A percentile compares a stretch with the other conserved stretches of the same genome.
Evolutionary conservation across 2,113 vertebrate genomes (phyloP).

Genomic region (Leiothrix lutea): DNA sequence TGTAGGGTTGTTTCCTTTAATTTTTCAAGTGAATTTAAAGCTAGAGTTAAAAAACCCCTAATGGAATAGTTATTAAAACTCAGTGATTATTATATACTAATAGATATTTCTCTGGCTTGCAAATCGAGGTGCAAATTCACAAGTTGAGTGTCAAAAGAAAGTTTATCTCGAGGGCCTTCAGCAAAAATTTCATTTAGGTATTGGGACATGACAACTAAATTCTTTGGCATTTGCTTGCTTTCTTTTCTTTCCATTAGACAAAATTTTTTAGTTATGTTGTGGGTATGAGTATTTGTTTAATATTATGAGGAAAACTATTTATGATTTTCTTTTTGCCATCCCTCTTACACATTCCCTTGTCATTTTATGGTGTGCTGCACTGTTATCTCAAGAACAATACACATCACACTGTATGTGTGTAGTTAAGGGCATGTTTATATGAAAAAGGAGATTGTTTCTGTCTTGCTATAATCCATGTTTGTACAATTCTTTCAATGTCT

Average conservation of each 20-base stretch:
- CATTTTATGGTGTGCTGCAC: background rate
- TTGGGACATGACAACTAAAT: background rate
- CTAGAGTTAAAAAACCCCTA: background rate
- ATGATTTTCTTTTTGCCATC: background rate
- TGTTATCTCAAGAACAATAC: constrained; percentile 11
- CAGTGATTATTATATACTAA: background rate
- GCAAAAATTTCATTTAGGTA: background rate
- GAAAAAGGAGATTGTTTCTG: constrained; percentile 53
- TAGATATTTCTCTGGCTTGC: background rate
- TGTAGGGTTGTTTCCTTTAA: background rate
- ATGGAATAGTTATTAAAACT: background rate
- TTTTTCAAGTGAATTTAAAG: background rate
- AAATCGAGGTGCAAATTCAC: background rate
- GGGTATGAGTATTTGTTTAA: background rate
- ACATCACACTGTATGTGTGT: background rate
- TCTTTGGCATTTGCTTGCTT: background rate
- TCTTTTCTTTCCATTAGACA: background rate
- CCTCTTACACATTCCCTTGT: background rate
- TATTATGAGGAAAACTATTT: background rate
- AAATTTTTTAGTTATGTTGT: background rate
- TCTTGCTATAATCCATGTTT: constrained; percentile 51
- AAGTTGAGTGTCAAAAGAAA: background rate
- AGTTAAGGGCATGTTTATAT: constrained; percentile 30
- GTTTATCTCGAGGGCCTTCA: background rate
- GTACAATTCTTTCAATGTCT: constrained; percentile 64